A percentile compares a stretch with the other conserved stretches of the same genome.
Conservation (phyloP, 2,888 invertebrate genomes). For the Pterostichus madidus region DNA sequence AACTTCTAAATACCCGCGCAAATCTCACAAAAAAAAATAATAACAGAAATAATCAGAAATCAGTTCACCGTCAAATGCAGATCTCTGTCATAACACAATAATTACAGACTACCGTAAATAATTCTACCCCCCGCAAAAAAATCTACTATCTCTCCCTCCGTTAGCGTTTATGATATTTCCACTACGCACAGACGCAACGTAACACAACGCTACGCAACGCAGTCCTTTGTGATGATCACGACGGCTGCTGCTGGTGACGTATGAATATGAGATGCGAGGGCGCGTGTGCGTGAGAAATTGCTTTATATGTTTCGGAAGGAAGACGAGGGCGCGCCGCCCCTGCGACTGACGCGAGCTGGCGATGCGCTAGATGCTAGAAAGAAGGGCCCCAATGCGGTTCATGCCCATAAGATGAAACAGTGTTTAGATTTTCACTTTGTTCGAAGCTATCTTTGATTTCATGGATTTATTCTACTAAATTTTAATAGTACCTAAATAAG, state of each 20-base stretch:
- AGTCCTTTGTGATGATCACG: slow-evolving; percentile 21
- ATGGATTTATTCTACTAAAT: no score
- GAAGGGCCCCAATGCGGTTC: not conserved
- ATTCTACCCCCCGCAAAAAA: slow-evolving; percentile 55
- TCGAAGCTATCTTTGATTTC: no score
- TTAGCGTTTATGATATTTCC: slow-evolving; percentile 48
- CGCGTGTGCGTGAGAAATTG: slow-evolving; percentile 70
- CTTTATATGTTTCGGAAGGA: slow-evolving; percentile 76
- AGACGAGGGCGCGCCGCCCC: slow-evolving; percentile 70
- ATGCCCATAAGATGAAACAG: not conserved
- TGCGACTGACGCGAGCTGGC: slow-evolving; percentile 22
- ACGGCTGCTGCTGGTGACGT: slow-evolving; percentile 55
- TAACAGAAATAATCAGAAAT: not conserved
- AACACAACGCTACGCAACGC: slow-evolving; percentile 9
- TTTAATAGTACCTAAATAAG: no score
- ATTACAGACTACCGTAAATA: slow-evolving; percentile 62
- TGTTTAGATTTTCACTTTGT: no score
- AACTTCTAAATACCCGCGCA: no score
- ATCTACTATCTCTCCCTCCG: slow-evolving; percentile 29
- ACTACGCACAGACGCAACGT: not conserved
- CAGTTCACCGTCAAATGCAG: slow-evolving; percentile 29
- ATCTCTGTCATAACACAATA: slow-evolving; percentile 53
- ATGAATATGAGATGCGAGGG: slow-evolving; percentile 65
- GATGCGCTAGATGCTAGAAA: no score
- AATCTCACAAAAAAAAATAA: no score